Evolutionary conservation across 2,888 invertebrate genomes (phyloP).

Genomic region (Volucella inflata): DNA sequence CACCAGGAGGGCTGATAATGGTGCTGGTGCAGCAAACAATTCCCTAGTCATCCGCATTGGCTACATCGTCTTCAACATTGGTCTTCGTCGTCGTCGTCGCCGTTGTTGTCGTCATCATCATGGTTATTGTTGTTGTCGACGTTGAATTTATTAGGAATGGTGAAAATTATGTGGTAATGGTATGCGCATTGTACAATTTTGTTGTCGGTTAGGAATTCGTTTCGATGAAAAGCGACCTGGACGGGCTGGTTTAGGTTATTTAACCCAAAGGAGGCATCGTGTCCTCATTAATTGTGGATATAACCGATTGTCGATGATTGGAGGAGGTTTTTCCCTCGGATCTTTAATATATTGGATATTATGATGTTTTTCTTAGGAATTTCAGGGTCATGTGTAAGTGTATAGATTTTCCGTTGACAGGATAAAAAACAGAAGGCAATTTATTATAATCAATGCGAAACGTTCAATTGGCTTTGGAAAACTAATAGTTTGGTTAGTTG

Average conservation of each 20-base stretch:
- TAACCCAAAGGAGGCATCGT: conserved; percentile 74
- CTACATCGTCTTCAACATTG: conserved; percentile 5
- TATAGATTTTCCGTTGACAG: conserved; percentile 53
- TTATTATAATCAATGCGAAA: conserved; percentile 17
- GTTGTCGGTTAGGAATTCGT: conserved; percentile 66
- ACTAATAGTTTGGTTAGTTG: neutral
- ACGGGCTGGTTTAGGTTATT: conserved; percentile 65
- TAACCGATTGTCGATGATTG: conserved; percentile 75
- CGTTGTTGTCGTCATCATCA: conserved; percentile 13
- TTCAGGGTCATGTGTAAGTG: conserved; percentile 29
- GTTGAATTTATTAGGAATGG: conserved; percentile 74
- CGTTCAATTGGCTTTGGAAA: conserved; percentile 20
- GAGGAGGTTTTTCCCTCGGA: conserved; percentile 66
- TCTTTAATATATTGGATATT: conserved; percentile 41
- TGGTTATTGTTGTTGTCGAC: conserved; percentile 18
- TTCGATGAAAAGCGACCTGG: conserved; percentile 69
- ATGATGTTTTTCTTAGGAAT: conserved; percentile 71
- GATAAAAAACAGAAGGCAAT: conserved; percentile 36
- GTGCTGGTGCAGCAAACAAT: conserved; percentile 51
- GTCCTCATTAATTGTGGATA: conserved; percentile 74
- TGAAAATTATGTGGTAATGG: conserved; percentile 76
- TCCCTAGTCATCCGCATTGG: conserved; percentile 27
- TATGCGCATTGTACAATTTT: conserved; percentile 75
- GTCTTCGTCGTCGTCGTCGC: conserved; percentile 22
- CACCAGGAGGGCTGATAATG: conserved; percentile 69